These are phyloP conservation scores for Dendrolimus houi DNA, from an alignment of 2,888 invertebrate genomes.

Conservation along the genomic window DNA sequence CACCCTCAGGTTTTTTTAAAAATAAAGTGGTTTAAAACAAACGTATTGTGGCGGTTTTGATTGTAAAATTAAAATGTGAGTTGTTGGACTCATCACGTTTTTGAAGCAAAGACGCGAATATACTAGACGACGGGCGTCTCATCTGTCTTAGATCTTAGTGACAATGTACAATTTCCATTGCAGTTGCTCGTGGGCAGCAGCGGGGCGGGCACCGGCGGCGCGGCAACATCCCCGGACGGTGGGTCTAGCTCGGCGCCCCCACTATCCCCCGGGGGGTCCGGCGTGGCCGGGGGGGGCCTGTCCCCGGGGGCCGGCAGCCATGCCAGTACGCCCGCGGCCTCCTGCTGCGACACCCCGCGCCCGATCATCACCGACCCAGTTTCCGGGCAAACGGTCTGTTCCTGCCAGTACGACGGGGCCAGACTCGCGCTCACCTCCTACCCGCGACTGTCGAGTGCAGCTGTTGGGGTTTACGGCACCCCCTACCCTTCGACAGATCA, in stretches of 20 bases:
- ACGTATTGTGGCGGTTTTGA: no score
- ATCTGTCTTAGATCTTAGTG: no score
- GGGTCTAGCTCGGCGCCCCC: slow-evolving; percentile 85
- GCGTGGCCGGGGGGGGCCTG: slow-evolving; percentile 74
- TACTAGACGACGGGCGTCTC: no score
- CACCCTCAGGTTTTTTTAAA: no score
- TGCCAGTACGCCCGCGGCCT: slow-evolving; percentile 70
- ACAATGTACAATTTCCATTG: slow-evolving; percentile 12
- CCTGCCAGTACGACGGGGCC: slow-evolving; percentile 95
- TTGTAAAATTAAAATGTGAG: no score
- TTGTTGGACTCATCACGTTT: no score
- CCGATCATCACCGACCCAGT: slow-evolving; percentile 95
- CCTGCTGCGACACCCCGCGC: slow-evolving; percentile 93
- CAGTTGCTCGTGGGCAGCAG: slow-evolving; percentile 85
- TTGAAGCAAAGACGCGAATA: no score
- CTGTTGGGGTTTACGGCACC: slow-evolving; percentile 88
- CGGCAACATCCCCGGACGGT: slow-evolving; percentile 84
- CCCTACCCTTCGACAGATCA: slow-evolving; percentile 94
- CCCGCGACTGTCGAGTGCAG: slow-evolving; percentile 86
- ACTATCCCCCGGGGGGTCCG: slow-evolving; percentile 83
- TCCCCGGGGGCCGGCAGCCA: slow-evolving; percentile 76
- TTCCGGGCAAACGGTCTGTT: slow-evolving; percentile 94
- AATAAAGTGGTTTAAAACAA: no score
- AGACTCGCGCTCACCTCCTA: slow-evolving; percentile 88
- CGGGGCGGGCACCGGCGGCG: slow-evolving; percentile 83